Evolutionary conservation across 1,140 invertebrate genomes (phyloP).

Genomic region (Penaeus japonicus): DNA sequence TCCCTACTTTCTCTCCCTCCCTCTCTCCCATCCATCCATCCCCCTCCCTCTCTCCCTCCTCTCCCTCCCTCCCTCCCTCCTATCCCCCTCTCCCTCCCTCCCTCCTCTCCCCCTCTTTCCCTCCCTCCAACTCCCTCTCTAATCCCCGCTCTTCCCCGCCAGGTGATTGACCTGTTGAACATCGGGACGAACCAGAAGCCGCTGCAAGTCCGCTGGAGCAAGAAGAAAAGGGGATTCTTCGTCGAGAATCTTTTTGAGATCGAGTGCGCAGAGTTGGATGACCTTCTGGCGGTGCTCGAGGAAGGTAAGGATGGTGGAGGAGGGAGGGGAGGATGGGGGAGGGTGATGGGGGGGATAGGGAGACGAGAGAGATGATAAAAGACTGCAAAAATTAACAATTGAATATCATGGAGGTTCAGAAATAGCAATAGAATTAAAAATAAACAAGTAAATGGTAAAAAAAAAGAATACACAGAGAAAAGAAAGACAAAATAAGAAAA

Average conservation of each 20-base stretch:
- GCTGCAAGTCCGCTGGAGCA: conserved; percentile 88
- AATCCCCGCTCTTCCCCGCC: conserved; percentile 54
- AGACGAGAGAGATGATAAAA: too few species aligned
- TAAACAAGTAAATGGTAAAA: too few species aligned
- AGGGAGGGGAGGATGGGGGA: not conserved
- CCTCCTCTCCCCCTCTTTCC: not conserved
- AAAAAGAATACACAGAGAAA: too few species aligned
- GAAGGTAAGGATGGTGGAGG: conserved; percentile 74
- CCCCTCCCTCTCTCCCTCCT: too few species aligned
- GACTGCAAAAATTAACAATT: too few species aligned
- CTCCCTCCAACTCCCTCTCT: not conserved
- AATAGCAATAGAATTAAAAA: too few species aligned
- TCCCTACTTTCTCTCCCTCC: too few species aligned
- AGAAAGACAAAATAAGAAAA: too few species aligned
- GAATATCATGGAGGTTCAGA: too few species aligned
- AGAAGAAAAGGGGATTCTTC: conserved; percentile 89
- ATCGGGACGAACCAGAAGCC: conserved; percentile 78
- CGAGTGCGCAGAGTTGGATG: conserved; percentile 92
- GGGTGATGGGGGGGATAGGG: too few species aligned
- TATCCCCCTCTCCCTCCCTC: not conserved
- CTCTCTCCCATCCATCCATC: too few species aligned
- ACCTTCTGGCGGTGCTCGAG: conserved; percentile 90
- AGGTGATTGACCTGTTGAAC: conserved; percentile 95
- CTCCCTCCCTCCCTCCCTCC: too few species aligned
- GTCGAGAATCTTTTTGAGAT: conserved; percentile 95